Base-by-base conservation (phyloP, 2,888 invertebrate genomes). In the Nowickia ferox region DNA sequence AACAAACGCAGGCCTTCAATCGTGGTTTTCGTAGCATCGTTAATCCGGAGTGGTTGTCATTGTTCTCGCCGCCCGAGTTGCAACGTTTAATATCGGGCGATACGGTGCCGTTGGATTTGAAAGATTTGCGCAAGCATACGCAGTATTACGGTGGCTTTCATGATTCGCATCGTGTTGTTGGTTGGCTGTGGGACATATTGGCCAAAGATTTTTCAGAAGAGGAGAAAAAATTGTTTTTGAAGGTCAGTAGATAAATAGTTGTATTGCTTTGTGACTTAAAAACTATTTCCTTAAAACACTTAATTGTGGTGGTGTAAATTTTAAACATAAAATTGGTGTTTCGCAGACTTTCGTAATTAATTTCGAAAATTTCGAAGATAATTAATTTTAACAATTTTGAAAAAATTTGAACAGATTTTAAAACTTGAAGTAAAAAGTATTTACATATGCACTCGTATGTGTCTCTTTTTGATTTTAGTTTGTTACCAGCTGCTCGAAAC, bases 131-230 rank as follows among this genome's bases (percentile, higher is more conserved):
- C 2, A 96, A 95, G 75, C 97, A 99, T 93, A 99, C 99, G 11
- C 98, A 99, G 93, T 99, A 99, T 94, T 99, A 99, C 93, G 99
- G 99, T 82, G 99, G 99, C 8, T 99, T 99, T 93, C 99, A 99
- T 93, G 94, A 91, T 77, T 98, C 97, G 84, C 99, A 99, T 94
- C 95, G 98, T 88, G 98, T 99, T 71, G 97, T 99, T 69, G 96
- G 97, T 91, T 99, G 99, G 99, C 94, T 99, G 71, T 99, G 99
- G 99, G 98, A 99, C 93, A 97, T 99, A 89, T 94, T 99, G 87
- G 97, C 97, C 89, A 96, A 97, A 89, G 99, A 99, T 93, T 99
- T 99, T 93, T 95, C 94, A 11, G 97, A 98, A 91, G 95, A 97
- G 74, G 99, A 99, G 93, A 95, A 97, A 84, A 96, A 96, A 89